phyloP scores from a whole-genome alignment of 2,797 vertebrate genomes.

The Buceros bicornis region DNA sequence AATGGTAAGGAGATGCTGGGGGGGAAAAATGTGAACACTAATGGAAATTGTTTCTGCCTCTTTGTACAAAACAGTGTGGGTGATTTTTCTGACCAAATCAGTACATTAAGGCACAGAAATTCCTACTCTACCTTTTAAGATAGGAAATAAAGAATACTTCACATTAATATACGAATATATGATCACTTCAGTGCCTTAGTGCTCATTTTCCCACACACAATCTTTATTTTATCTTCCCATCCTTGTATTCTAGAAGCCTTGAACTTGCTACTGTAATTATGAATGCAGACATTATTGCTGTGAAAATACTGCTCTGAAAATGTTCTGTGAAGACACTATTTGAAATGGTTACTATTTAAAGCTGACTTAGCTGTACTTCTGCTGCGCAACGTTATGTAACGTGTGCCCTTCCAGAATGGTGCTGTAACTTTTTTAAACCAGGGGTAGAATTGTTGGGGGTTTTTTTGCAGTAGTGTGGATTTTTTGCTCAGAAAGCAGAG shows the following conservation, averaged over 20 bases:
- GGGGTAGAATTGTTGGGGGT: neutral
- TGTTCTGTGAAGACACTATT: constrained; percentile 18
- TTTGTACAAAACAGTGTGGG: constrained; percentile 44
- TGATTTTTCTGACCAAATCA: constrained; percentile 67
- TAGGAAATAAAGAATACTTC: constrained; percentile 55
- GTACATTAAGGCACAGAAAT: constrained; percentile 55
- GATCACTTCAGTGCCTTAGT: constrained; percentile 32
- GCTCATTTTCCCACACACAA: constrained; percentile 38
- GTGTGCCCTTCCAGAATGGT: neutral
- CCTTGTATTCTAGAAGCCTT: constrained; percentile 43
- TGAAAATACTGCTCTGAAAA: constrained; percentile 59
- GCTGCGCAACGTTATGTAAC: constrained; percentile 7
- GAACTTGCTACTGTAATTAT: constrained; percentile 67
- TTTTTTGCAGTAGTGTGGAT: neutral
- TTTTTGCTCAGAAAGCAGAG: neutral
- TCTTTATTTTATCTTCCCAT: constrained; percentile 70
- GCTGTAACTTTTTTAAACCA: neutral
- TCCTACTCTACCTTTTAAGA: constrained; percentile 52
- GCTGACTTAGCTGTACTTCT: constrained; percentile 25
- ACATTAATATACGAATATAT: constrained; percentile 52
- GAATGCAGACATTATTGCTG: constrained; percentile 66
- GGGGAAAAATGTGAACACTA: constrained; percentile 55
- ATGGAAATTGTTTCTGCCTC: constrained; percentile 65
- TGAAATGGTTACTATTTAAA: constrained; percentile 57
- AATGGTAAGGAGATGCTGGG: constrained; percentile 73